Percentiles rank a stretch among this genome's conserved stretches.
Evolutionary conservation across 2,888 invertebrate species (phyloP).

Genomic region (Scaptomyza caliginosa): DNA sequence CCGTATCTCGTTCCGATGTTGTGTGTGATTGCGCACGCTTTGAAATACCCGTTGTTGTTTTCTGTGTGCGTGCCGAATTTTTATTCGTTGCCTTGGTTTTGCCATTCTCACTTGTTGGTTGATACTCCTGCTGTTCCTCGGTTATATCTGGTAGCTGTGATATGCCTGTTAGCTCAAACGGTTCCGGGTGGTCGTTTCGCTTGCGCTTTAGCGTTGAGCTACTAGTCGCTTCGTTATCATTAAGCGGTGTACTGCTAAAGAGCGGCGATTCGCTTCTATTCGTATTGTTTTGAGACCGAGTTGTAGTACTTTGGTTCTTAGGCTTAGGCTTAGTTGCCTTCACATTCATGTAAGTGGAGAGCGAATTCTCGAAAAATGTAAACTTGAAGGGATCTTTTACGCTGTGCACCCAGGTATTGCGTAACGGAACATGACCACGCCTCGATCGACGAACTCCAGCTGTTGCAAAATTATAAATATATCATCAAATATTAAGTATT

Average conservation of each 20-base stretch:
- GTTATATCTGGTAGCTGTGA: neutral
- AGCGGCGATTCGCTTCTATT: neutral
- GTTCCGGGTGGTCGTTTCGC: neutral
- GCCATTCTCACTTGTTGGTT: neutral
- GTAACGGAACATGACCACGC: slow-evolving; percentile 59
- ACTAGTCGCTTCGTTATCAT: neutral
- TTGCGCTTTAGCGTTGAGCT: slow-evolving; percentile 9
- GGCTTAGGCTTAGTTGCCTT: neutral
- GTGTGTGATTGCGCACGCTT: too few species aligned
- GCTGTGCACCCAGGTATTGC: slow-evolving; percentile 36
- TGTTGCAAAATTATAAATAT: neutral
- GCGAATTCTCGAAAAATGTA: slow-evolving; percentile 15
- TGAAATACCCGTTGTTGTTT: too few species aligned
- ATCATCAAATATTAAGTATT: neutral
- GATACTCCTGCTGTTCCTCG: slow-evolving; percentile 3
- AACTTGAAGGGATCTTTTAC: slow-evolving; percentile 27
- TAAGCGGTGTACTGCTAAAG: slow-evolving; percentile 3
- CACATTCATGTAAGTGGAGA: neutral
- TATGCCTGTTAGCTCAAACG: neutral
- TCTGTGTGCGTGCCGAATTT: too few species aligned
- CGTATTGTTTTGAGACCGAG: neutral
- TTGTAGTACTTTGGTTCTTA: neutral
- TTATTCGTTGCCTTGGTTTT: too few species aligned
- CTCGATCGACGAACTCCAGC: slow-evolving; percentile 63
- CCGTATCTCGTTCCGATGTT: neutral